Conservation (phyloP, 2,888 invertebrate species). For the Limulus polyphemus region DNA sequence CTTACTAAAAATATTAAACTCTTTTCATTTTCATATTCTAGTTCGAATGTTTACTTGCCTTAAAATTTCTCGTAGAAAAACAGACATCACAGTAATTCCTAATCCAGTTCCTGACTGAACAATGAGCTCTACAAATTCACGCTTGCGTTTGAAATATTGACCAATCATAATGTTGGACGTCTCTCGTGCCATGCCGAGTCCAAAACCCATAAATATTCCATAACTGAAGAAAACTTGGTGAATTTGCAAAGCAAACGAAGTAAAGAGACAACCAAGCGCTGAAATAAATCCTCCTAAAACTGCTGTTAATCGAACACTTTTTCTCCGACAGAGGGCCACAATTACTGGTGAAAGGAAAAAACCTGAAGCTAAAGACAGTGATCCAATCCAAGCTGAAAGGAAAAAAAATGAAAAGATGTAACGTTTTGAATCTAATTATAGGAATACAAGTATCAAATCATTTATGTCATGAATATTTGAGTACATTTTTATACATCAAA, state of each 20-base stretch:
- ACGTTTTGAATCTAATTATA: no score
- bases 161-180: slow-evolving; percentile 80
- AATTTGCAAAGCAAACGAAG: slow-evolving; percentile 76
- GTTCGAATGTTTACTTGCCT: no score
- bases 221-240: slow-evolving; percentile 78
- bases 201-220: slow-evolving; percentile 56
- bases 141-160: slow-evolving; percentile 70
- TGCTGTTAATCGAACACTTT: slow-evolving; percentile 71
- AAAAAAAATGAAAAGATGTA: no score
- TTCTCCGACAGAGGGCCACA: slow-evolving; percentile 69
- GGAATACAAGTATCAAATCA: no score
- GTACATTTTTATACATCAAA: no score
- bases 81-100: slow-evolving; percentile 48
- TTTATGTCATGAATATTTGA: no score
- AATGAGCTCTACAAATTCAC: slow-evolving; percentile 77
- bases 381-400: slow-evolving; percentile 67
- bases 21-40: no score
- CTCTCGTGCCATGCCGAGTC: slow-evolving; percentile 71
- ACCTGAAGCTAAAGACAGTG: slow-evolving; percentile 62
- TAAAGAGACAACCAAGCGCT: slow-evolving; percentile 73
- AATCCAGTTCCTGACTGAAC: slow-evolving; percentile 73
- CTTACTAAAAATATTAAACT: no score
- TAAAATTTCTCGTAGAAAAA: no score
- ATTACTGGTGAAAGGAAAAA: slow-evolving; percentile 69
- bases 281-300: slow-evolving; percentile 75